phyloP scores from a whole-genome alignment of 2,888 invertebrate species.

The Drosophila cracens region DNA sequence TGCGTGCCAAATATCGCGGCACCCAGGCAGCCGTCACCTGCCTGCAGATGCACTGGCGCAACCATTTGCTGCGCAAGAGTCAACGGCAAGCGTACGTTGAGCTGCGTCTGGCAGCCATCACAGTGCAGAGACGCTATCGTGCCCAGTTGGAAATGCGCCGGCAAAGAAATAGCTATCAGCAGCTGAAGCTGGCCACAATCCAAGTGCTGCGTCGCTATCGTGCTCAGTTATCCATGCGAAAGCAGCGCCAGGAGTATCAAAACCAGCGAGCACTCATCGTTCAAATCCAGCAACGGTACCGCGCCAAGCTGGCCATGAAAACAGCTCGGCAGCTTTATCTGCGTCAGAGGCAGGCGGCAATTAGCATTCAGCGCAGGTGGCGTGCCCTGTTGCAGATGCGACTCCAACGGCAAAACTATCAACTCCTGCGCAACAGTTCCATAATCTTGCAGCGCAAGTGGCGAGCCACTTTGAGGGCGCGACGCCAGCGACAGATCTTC shows the following conservation, averaged over 20 bases:
- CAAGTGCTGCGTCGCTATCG: conserved; percentile 66
- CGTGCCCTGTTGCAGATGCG: conserved; percentile 56
- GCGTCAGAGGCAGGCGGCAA: conserved; percentile 54
- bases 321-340: conserved; percentile 49
- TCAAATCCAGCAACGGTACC: conserved; percentile 78
- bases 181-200: conserved; percentile 77
- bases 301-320: conserved; percentile 77
- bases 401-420: conserved; percentile 37
- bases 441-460: conserved; percentile 79
- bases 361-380: conserved; percentile 73
- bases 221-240: conserved; percentile 58
- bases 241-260: conserved; percentile 45
- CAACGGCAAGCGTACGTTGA: conserved; percentile 35
- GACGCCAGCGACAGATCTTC: conserved; percentile 48
- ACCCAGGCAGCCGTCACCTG: conserved; percentile 71
- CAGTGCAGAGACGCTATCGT: conserved; percentile 56
- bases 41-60: conserved; percentile 84
- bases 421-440: conserved; percentile 40
- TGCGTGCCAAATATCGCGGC: conserved; percentile 78
- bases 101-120: conserved; percentile 36
- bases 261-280: conserved; percentile 67
- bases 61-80: conserved; percentile 55
- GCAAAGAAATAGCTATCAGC: conserved; percentile 58
- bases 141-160: conserved; percentile 70
- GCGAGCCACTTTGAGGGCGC: conserved; percentile 79